Base-by-base conservation (phyloP, 2,797 vertebrate genomes). In the Ammospiza maritima region DNA sequence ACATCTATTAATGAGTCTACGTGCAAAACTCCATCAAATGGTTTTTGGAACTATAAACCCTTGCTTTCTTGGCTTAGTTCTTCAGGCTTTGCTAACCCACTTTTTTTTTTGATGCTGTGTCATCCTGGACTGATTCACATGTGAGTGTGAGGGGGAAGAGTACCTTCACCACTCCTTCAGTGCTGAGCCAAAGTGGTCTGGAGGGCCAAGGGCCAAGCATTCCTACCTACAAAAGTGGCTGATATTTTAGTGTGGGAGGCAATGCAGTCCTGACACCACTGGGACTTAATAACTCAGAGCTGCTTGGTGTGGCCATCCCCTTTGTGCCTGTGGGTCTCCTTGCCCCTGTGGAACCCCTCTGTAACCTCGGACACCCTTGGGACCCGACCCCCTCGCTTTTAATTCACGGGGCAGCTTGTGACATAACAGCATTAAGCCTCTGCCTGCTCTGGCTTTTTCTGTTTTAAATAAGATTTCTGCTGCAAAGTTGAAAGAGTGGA, bases 41-140 rank as follows among this genome's bases (percentile, higher is more conserved):
- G 79, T 83, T 94, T 96, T 85, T 94, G 84, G 95, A 96, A 94
- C 89, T 94, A 74, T 87, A 96, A 94, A 91, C 74, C 77, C 72
- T 95, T 94, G 70, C 74, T 89, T 93, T 96, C 86, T 95, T 96
- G 96, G 94, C 91, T 94, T 89, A 62, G 36, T 40, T 86, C 82
- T 94, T 91, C 93, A 90, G 90, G 42, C 73, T 93, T 69, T 94
- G 81, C 88, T 93, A 90, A 56, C 32, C 50, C 27, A 44, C 27
- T 84, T 71, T 65, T 71, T 71, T 84, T 65, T 71, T 71, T 80
- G 14, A 34, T 77, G 58, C 74, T 13, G 44, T 92, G 70, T 93
- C 92, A 81, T 75, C 58, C 85, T 91, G 71, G 83, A 74, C 80
- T 91, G 79, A 90, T 90, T 86, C 94, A 93, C 67, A 87, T 71